A percentile compares a stretch with the other conserved stretches of the same genome.
These are phyloP conservation scores for Drosophila equinoxialis DNA, from an alignment of 1,140 invertebrate species.

Conservation along the genomic window DNA sequence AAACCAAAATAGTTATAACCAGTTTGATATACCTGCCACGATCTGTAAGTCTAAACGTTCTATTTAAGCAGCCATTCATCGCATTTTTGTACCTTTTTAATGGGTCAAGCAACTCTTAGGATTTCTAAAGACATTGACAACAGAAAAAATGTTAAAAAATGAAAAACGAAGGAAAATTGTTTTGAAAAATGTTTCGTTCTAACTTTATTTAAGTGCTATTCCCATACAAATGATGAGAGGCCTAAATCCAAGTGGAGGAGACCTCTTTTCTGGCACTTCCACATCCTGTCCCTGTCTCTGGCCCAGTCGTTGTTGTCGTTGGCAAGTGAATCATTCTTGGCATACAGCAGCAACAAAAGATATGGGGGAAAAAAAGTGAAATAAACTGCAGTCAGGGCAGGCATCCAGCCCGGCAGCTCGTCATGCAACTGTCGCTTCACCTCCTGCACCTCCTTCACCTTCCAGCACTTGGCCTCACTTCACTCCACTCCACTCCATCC, in stretches of 20 bases:
- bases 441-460: slow-evolving; percentile 32
- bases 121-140: slow-evolving; percentile 19
- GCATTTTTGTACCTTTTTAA: background rate
- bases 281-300: slow-evolving; percentile 53
- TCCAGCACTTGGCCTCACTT: background rate
- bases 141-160: background rate
- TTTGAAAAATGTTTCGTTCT: slow-evolving; percentile 18
- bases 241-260: slow-evolving; percentile 52
- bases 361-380: slow-evolving; percentile 29
- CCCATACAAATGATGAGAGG: slow-evolving; percentile 51
- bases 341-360: slow-evolving; percentile 48
- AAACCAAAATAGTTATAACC: too few relatives aligned
- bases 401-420: slow-evolving; percentile 62
- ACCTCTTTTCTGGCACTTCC: slow-evolving; percentile 70
- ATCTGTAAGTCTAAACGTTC: background rate
- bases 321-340: slow-evolving; percentile 74
- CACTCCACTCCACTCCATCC: background rate
- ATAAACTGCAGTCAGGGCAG: slow-evolving; percentile 61
- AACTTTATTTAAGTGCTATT: slow-evolving; percentile 54
- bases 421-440: slow-evolving; percentile 74
- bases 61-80: background rate
- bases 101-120: slow-evolving; percentile 14
- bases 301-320: slow-evolving; percentile 27
- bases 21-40: background rate
- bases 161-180: slow-evolving; percentile 6